Percentiles rank a stretch among this genome's conserved stretches.
These are phyloP conservation scores for Remorina albescens DNA, from an alignment of 2,797 vertebrate genomes.

Conservation along the genomic window DNA sequence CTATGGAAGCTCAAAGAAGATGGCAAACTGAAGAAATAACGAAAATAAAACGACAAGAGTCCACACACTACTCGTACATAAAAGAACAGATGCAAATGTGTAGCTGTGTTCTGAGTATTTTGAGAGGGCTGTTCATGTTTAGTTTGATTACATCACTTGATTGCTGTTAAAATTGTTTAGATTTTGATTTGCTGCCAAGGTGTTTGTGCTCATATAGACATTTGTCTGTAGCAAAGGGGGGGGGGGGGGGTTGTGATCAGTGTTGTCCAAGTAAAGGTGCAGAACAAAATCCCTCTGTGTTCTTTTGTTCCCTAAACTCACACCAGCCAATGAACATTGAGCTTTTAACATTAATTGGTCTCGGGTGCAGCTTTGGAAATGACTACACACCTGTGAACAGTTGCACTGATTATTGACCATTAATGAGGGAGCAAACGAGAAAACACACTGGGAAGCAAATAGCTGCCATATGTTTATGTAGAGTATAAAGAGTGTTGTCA, in stretches of 20 bases:
- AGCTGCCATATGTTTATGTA: background rate
- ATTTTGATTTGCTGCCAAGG: constrained; percentile 30
- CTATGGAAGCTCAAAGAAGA: constrained; percentile 88
- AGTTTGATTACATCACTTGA: constrained; percentile 27
- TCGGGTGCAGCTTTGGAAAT: constrained; percentile 39
- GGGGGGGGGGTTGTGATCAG: background rate
- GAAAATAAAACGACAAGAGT: constrained; percentile 45
- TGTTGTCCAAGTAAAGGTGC: constrained; percentile 63
- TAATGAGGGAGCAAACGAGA: background rate
- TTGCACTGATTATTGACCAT: background rate
- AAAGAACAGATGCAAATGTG: background rate
- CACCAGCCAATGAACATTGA: constrained; percentile 36
- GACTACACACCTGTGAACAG: constrained; percentile 26
- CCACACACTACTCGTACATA: background rate
- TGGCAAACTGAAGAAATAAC: constrained; percentile 83
- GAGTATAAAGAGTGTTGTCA: background rate
- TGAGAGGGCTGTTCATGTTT: constrained; percentile 6
- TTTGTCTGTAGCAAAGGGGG: constrained; percentile 9
- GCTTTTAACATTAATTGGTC: background rate
- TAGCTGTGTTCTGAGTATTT: background rate
- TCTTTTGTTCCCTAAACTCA: background rate
- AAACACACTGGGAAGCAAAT: background rate
- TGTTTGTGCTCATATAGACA: constrained; percentile 23
- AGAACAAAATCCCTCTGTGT: constrained; percentile 13
- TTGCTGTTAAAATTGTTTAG: constrained; percentile 9